phyloP scores from a whole-genome alignment of 2,113 vertebrate genomes.

The Uropsilus gracilis region DNA sequence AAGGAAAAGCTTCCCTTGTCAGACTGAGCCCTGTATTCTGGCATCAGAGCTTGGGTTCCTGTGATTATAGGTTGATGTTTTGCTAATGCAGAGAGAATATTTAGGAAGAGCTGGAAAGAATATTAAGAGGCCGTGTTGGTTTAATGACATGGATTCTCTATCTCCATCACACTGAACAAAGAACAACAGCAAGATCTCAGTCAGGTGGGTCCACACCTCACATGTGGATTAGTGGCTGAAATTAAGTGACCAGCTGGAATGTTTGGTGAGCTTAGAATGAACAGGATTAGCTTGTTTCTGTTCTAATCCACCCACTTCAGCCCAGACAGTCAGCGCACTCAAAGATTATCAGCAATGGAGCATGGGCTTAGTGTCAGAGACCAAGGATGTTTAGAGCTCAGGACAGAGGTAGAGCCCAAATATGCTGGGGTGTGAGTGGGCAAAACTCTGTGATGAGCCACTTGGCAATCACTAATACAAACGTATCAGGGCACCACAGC shows the following conservation, averaged over 20 bases:
- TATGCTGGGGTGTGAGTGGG: neutral
- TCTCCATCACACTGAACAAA: neutral
- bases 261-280: neutral
- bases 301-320: neutral
- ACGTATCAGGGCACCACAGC: neutral
- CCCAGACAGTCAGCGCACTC: neutral
- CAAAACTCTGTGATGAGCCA: neutral
- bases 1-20: neutral
- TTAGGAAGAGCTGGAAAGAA: neutral
- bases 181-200: neutral
- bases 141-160: neutral
- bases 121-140: neutral
- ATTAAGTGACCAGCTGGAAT: neutral
- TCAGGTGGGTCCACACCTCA: neutral
- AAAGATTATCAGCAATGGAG: neutral
- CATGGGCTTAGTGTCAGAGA: neutral
- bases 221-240: neutral
- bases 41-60: neutral
- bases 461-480: neutral
- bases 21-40: neutral
- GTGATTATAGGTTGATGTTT: neutral
- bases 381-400: neutral
- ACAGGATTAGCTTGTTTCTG: slow-evolving; percentile 31
- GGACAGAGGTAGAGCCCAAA: neutral
- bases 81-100: neutral